Conservation (phyloP, 2,113 vertebrate genomes). For the Triplophysa siluroides region DNA sequence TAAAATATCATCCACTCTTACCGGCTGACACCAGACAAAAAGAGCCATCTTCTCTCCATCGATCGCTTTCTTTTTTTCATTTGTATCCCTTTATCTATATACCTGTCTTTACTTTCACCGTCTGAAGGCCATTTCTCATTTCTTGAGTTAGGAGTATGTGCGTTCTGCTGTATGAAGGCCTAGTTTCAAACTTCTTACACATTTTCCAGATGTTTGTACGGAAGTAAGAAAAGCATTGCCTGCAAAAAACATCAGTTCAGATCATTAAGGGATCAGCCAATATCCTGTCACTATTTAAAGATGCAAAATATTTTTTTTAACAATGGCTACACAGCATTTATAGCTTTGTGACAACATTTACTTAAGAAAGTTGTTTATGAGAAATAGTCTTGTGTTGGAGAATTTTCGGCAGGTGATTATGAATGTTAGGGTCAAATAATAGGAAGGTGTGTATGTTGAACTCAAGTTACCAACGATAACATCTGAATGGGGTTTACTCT, state of each 20-base stretch:
- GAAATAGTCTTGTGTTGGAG: not conserved
- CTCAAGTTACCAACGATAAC: not conserved
- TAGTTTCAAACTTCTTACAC: not conserved
- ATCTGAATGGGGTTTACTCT: no score
- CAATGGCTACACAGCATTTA: not conserved
- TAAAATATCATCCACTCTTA: constrained; percentile 78
- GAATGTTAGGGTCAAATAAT: not conserved
- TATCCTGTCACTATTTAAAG: no score
- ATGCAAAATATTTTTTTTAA: no score
- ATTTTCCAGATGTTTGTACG: no score
- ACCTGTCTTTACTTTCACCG: not conserved
- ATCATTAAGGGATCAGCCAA: no score
- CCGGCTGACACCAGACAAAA: constrained; percentile 65
- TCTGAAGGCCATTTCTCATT: not conserved
- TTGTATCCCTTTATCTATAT: not conserved
- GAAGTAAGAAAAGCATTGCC: no score
- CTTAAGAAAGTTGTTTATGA: not conserved
- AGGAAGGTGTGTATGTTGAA: not conserved
- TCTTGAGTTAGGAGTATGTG: no score
- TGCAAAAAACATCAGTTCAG: no score
- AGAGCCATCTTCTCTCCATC: constrained; percentile 57
- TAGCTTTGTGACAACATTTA: not conserved
- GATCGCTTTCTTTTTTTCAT: constrained; percentile 7
- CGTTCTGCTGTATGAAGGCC: not conserved
- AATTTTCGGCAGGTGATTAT: not conserved